phyloP scores from a whole-genome alignment of 2,113 vertebrate genomes.

The Dissostichus mawsoni region DNA sequence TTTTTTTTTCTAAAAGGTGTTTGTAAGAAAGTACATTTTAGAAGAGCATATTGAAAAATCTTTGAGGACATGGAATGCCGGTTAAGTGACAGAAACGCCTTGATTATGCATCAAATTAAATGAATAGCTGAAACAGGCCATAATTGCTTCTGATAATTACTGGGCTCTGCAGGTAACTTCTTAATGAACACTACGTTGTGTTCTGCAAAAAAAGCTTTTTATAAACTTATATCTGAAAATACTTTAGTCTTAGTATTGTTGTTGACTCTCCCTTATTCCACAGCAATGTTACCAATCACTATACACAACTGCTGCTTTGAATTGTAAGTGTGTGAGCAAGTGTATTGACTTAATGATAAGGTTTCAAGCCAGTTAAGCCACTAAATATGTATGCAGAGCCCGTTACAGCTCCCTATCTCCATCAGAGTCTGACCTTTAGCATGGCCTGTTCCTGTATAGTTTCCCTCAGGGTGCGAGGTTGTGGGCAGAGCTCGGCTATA shows the following conservation, averaged over 20 bases:
- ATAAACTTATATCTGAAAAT: not conserved
- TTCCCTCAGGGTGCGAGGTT: conserved; percentile 69
- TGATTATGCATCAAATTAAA: conserved; percentile 22
- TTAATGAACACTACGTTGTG: conserved; percentile 19
- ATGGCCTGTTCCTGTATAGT: conserved; percentile 60
- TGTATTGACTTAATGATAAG: conserved; percentile 44
- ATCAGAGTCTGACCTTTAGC: conserved; percentile 74
- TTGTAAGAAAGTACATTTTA: not conserved
- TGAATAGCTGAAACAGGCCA: conserved; percentile 14
- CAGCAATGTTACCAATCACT: conserved; percentile 4
- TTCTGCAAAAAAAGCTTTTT: conserved; percentile 21
- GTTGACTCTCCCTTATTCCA: not conserved
- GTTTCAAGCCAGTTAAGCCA: conserved; percentile 47
- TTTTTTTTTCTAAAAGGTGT: not conserved
- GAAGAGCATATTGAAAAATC: not conserved
- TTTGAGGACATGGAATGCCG: not conserved
- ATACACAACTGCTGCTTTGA: conserved; percentile 13
- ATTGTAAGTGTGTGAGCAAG: conserved; percentile 17
- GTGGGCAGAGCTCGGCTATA: conserved; percentile 66
- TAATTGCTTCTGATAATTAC: conserved; percentile 20
- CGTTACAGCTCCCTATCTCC: conserved; percentile 52
- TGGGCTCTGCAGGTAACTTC: conserved; percentile 19
- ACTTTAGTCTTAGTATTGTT: not conserved
- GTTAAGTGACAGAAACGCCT: not conserved
- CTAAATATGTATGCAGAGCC: conserved; percentile 59